Evolutionary conservation across 2,113 vertebrate genomes (phyloP).

Genomic region (Sander vitreus): DNA sequence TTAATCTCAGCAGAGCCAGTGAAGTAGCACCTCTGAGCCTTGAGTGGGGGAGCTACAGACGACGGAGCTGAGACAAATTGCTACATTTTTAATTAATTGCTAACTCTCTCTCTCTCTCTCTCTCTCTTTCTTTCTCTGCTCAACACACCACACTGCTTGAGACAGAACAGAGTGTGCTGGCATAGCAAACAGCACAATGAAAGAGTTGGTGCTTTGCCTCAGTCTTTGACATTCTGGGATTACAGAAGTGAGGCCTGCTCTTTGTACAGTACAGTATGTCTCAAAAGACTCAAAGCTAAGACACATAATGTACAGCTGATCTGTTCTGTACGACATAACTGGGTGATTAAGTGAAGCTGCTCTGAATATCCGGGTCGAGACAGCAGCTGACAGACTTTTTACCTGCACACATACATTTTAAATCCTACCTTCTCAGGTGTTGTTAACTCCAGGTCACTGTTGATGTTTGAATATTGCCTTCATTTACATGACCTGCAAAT

Average conservation of each 20-base stretch:
- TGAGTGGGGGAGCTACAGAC: conserved; percentile 57
- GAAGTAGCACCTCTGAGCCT: conserved; percentile 71
- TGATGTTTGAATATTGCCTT: background rate
- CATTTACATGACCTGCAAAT: conserved; percentile 6
- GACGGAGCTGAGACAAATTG: conserved; percentile 67
- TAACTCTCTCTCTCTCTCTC: conserved; percentile 27
- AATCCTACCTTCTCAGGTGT: background rate
- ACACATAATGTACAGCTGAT: conserved; percentile 21
- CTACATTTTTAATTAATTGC: conserved; percentile 80
- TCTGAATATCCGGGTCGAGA: conserved; percentile 16
- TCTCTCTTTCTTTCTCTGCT: conserved; percentile 24
- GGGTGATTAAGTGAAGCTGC: conserved; percentile 1
- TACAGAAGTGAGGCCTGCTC: conserved; percentile 26
- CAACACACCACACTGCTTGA: conserved; percentile 26
- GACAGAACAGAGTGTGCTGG: conserved; percentile 51
- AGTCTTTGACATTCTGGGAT: conserved; percentile 27
- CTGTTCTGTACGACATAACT: background rate
- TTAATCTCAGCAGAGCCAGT: conserved; percentile 65
- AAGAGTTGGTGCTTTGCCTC: background rate
- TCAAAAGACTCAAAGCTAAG: background rate
- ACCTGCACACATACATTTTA: background rate
- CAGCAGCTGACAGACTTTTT: conserved; percentile 3
- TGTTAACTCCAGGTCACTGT: background rate
- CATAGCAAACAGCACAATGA: conserved; percentile 40
- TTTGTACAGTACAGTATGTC: conserved; percentile 17